Percentiles rank a stretch among this genome's conserved stretches.
Evolutionary conservation across 2,888 invertebrate species (phyloP).

Genomic region (Parnassius apollo): DNA sequence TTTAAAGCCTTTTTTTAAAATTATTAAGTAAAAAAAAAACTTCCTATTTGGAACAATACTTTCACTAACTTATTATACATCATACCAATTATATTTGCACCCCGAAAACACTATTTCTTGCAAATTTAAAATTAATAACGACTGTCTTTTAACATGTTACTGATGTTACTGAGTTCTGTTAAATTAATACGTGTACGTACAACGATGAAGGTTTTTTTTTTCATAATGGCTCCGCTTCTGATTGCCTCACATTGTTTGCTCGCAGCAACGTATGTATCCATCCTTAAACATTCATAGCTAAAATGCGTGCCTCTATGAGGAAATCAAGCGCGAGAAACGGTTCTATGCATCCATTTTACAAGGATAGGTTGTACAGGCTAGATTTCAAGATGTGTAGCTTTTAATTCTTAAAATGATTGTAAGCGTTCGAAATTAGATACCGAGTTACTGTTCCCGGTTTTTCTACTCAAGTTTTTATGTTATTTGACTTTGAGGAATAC

Average conservation of each 20-base stretch:
- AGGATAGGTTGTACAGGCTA: too few species aligned
- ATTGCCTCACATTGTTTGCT: not conserved
- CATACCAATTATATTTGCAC: too few species aligned
- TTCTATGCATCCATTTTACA: not conserved
- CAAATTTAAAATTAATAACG: not conserved
- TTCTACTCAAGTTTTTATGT: too few species aligned
- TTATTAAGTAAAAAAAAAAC: too few species aligned
- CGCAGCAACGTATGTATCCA: conserved; percentile 15
- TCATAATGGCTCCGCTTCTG: conserved; percentile 11
- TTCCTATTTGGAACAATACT: too few species aligned
- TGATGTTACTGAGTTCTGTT: not conserved
- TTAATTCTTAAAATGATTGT: too few species aligned
- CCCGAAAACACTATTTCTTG: not conserved
- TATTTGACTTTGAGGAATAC: too few species aligned
- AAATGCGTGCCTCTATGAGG: conserved; percentile 14
- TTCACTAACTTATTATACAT: too few species aligned
- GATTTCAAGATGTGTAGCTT: too few species aligned
- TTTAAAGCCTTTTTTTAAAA: too few species aligned
- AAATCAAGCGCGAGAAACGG: not conserved
- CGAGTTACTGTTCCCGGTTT: too few species aligned
- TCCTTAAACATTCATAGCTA: conserved; percentile 18
- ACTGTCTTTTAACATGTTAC: not conserved
- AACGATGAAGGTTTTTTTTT: not conserved
- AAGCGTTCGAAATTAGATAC: too few species aligned
- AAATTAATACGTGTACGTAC: not conserved